Conservation (phyloP, 2,888 invertebrate genomes). For the Tetheella fluctuosa region DNA sequence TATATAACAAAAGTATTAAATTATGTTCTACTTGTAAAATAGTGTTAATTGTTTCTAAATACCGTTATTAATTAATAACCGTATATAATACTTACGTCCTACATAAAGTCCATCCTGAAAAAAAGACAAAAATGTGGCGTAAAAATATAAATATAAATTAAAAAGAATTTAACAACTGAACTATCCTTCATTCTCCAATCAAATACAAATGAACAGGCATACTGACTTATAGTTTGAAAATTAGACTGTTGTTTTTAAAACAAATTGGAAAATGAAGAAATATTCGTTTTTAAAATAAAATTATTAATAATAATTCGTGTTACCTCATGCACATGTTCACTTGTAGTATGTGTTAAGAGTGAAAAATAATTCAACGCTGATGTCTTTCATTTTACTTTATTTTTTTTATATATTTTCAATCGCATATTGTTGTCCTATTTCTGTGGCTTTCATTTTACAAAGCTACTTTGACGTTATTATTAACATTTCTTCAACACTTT, state of each 20-base stretch:
- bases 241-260: slow-evolving; percentile 16
- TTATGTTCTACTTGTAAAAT: neutral
- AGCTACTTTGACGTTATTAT: slow-evolving; percentile 7
- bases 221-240: neutral
- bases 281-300: slow-evolving; percentile 44
- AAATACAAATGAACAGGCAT: slow-evolving; percentile 70
- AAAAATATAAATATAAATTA: neutral
- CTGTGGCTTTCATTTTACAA: slow-evolving; percentile 13
- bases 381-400: slow-evolving; percentile 46
- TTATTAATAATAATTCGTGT: slow-evolving; percentile 28
- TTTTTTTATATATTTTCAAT: slow-evolving; percentile 45
- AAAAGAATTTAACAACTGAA: slow-evolving; percentile 30
- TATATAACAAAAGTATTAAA: neutral
- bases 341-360: slow-evolving; percentile 53
- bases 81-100: slow-evolving; percentile 46
- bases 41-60: no score
- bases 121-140: slow-evolving; percentile 14
- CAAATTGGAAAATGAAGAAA: slow-evolving; percentile 66
- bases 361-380: slow-evolving; percentile 25
- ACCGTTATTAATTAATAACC: neutral
- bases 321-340: slow-evolving; percentile 72
- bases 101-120: slow-evolving; percentile 57
- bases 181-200: slow-evolving; percentile 72
- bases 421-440: slow-evolving; percentile 19
- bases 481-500: slow-evolving; percentile 1